Evolutionary conservation across 2,888 invertebrate species (phyloP), one percentile per base, ranked within the genome.

Genomic region (Mylabris sibirica): DNA sequence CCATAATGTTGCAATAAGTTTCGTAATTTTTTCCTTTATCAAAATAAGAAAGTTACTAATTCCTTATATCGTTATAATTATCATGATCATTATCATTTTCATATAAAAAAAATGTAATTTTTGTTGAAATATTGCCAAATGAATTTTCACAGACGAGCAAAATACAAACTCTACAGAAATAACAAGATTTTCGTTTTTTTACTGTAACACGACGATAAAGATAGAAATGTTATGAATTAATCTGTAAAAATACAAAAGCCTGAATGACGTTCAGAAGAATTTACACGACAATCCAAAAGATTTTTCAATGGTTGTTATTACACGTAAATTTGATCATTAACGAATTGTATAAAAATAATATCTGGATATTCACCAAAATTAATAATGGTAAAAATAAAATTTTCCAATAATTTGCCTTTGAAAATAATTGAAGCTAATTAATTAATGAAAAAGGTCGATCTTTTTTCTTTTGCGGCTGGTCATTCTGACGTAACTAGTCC

Each of bases 111-210:
- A 41, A 35, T 12, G 35, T 41, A n/a, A 14, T 14, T 41, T 41
- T n/a, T 41, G 11, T 49, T 49, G 49, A 49, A 49, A 17, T 49
- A 20, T 49, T 49, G 49, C 49, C 49, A 49, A 41, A 6, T 41
- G n/a, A 41, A 49, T 49, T 49, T 49, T 20, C 20, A 49, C 20
- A 8, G 49, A 49, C 17, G 49, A 49, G 5, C 20, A 53, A 53
- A 22, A 53, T 6, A 17, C 17, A 11, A 53, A 22, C 8, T 12
- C 3, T 22, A 53, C 20, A 24, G 53, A 22, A 53, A 53, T 53
- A 22, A 53, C 53, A 53, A 53, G 53, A 9, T 22, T 22, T 53
- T 53, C 17, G n/a, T n/a, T 35, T 35, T 35, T 35, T 35, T 35
- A 3, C 2, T 41, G 3, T n/a, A 20, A 53, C 20, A 24, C 3